These are phyloP conservation scores for Caenorhabditis drosophilae DNA, from an alignment of 2,888 invertebrate species.

Conservation along the genomic window DNA sequence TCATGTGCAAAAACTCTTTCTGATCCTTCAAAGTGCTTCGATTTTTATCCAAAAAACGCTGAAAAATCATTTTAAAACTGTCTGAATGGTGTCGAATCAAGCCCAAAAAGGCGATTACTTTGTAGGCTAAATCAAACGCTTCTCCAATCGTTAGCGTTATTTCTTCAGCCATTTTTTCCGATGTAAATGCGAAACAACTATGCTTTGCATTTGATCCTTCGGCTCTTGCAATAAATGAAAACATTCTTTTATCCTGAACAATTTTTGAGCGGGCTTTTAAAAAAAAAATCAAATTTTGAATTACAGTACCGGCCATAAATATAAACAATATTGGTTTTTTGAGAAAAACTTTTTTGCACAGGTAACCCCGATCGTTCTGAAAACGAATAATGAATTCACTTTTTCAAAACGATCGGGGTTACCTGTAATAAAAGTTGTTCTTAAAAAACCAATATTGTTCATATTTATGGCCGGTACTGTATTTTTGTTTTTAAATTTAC, in stretches of 20 bases:
- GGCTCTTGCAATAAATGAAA: slow-evolving; percentile 88
- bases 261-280: neutral
- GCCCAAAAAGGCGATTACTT: slow-evolving; percentile 48
- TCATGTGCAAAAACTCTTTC: slow-evolving; percentile 79
- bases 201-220: slow-evolving; percentile 74
- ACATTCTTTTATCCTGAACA: slow-evolving; percentile 84
- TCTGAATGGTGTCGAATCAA: neutral
- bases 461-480: no score
- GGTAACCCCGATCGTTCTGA: no score
- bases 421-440: no score
- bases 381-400: no score
- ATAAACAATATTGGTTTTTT: no score
- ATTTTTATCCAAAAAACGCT: slow-evolving; percentile 79
- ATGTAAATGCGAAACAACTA: slow-evolving; percentile 94
- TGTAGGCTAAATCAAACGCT: slow-evolving; percentile 96
- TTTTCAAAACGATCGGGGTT: no score
- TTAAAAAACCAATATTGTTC: no score
- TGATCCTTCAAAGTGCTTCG: slow-evolving; percentile 86
- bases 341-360: no score
- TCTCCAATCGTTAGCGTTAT: slow-evolving; percentile 97
- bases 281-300: slow-evolving; percentile 2
- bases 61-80: slow-evolving; percentile 1
- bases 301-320: no score
- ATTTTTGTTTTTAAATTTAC: no score
- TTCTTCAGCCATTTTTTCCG: slow-evolving; percentile 94